These are phyloP conservation scores for Cepphus grylle DNA, from an alignment of 2,113 vertebrate species.

Conservation along the genomic window DNA sequence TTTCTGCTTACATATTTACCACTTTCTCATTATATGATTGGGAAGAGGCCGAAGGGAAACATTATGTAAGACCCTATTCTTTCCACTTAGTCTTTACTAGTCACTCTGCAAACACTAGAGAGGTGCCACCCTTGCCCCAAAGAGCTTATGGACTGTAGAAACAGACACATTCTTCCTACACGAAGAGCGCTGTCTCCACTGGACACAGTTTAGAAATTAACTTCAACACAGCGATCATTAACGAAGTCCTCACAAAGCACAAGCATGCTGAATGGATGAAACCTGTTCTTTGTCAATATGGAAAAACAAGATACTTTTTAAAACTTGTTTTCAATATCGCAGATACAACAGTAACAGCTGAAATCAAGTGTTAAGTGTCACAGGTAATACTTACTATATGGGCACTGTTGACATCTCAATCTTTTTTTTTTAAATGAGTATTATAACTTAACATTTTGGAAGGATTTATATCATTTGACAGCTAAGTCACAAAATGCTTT, in stretches of 20 bases:
- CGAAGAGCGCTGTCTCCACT: background rate
- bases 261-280: rapidly evolving
- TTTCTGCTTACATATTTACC: background rate
- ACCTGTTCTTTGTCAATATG: background rate
- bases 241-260: background rate
- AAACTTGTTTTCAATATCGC: background rate
- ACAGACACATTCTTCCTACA: background rate
- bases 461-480: background rate
- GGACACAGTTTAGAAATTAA: background rate
- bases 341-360: background rate
- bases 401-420: too few species aligned
- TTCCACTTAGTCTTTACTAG: background rate
- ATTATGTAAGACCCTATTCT: background rate
- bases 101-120: background rate
- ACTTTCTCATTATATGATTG: background rate
- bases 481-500: background rate
- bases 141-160: background rate
- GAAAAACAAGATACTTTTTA: background rate
- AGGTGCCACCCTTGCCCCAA: background rate
- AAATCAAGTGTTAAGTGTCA: background rate
- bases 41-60: background rate
- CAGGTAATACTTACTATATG: background rate
- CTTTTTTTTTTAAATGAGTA: background rate
- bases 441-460: background rate
- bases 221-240: background rate